These are phyloP conservation scores for Subanguina moxae DNA, from an alignment of 1,140 invertebrate species.

Conservation along the genomic window DNA sequence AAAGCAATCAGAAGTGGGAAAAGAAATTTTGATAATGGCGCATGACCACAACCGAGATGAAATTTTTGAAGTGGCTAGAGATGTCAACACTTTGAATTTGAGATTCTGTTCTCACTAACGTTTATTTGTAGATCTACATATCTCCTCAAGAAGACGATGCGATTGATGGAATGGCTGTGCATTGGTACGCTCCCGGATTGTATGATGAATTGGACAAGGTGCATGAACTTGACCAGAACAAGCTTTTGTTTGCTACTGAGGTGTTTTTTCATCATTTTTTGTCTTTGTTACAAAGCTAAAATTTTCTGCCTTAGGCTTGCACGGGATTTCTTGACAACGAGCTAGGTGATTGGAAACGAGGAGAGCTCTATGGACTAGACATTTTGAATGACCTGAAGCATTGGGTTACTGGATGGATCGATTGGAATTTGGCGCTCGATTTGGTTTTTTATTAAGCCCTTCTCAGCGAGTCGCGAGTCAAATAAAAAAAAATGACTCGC, in stretches of 20 bases:
- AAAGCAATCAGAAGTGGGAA: conserved; percentile 16
- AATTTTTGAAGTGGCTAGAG: conserved; percentile 20
- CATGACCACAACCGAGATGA: conserved; percentile 28
- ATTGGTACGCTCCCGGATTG: conserved; percentile 71
- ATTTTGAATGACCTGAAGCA: conserved; percentile 36
- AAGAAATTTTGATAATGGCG: conserved; percentile 26
- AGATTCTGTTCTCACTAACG: neutral
- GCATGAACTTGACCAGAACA: conserved; percentile 67
- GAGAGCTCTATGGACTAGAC: conserved; percentile 24
- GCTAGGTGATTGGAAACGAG: conserved; percentile 36
- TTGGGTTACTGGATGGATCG: conserved; percentile 67
- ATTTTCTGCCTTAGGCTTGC: conserved; percentile 10
- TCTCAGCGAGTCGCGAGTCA: too few relatives aligned
- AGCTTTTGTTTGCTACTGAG: conserved; percentile 74
- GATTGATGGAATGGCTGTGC: conserved; percentile 76
- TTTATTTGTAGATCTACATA: conserved; percentile 1
- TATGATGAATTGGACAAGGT: conserved; percentile 62
- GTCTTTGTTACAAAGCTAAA: too few relatives aligned
- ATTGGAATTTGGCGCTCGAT: conserved; percentile 83
- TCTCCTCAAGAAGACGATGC: neutral
- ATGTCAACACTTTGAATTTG: neutral
- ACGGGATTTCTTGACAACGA: conserved; percentile 19
- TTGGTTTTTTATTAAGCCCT: too few relatives aligned
- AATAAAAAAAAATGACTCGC: too few relatives aligned
- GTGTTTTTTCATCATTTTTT: conserved; percentile 60